phyloP scores from a whole-genome alignment of 1,140 invertebrate species.

The Ganaspis sp. region DNA sequence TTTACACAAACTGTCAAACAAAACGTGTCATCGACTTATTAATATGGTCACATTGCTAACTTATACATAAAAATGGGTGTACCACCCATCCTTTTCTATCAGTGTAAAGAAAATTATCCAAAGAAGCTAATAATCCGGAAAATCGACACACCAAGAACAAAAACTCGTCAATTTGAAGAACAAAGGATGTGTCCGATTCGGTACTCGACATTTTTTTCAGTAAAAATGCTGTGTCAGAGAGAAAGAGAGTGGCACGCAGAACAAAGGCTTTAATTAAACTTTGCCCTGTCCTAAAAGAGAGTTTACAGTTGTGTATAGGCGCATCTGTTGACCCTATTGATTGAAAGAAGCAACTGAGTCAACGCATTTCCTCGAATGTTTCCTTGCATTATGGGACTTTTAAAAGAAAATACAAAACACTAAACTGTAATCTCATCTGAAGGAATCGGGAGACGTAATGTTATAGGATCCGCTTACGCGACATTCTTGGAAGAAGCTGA shows the following conservation, averaged over 20 bases:
- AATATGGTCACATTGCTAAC: too few species aligned
- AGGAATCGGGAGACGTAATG: neutral
- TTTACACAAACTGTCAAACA: too few species aligned
- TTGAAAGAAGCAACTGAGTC: neutral
- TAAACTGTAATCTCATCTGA: neutral
- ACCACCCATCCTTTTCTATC: too few species aligned
- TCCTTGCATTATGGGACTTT: neutral
- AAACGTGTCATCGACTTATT: too few species aligned
- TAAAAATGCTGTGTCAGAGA: neutral
- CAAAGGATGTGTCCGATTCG: neutral
- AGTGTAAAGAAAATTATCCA: too few species aligned
- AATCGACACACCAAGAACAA: too few species aligned
- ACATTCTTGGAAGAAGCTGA: conserved; percentile 4
- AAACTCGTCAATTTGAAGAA: neutral
- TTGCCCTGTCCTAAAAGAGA: neutral
- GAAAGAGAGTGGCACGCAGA: neutral
- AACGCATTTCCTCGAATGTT: neutral
- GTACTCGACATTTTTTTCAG: neutral
- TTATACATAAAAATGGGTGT: too few species aligned
- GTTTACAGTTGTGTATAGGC: neutral
- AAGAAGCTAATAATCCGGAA: too few species aligned
- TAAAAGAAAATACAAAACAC: neutral
- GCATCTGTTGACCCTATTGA: conserved; percentile 1
- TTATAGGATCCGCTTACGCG: conserved; percentile 1
- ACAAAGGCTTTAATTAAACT: conserved; percentile 18